A percentile compares a stretch with the other conserved stretches of the same genome.
phyloP scores from a whole-genome alignment of 2,797 vertebrate genomes.

The Gephyroberyx darwinii region DNA sequence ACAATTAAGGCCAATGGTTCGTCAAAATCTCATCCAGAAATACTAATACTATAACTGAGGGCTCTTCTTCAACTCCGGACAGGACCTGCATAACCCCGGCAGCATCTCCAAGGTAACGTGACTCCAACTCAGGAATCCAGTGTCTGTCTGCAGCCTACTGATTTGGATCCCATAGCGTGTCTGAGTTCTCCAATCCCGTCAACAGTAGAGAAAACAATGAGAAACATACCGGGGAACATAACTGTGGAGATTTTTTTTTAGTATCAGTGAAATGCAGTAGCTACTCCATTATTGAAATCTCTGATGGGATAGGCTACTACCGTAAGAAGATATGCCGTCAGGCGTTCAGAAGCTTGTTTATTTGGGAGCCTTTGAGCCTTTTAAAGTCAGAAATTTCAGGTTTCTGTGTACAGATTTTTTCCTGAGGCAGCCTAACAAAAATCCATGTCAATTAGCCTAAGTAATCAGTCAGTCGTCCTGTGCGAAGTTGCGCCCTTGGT shows the following conservation, averaged over 20 bases:
- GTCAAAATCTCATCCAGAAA: conserved; percentile 50
- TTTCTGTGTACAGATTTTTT: not conserved
- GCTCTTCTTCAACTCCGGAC: conserved; percentile 56
- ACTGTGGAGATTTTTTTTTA: too few species aligned
- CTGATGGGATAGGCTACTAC: too few species aligned
- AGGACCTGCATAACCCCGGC: conserved; percentile 32
- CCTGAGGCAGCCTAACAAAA: conserved; percentile 3
- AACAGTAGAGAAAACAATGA: too few species aligned
- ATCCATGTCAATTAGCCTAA: conserved; percentile 26
- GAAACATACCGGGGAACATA: too few species aligned
- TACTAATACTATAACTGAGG: conserved; percentile 52
- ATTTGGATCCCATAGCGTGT: conserved; percentile 40
- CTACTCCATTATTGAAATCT: too few species aligned
- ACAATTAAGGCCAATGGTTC: conserved; percentile 4
- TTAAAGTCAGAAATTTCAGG: not conserved
- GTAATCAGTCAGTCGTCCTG: conserved; percentile 6
- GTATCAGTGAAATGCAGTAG: too few species aligned
- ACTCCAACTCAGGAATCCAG: conserved; percentile 67
- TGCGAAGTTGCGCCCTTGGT: not conserved
- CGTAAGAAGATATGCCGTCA: too few species aligned
- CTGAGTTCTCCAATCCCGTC: too few species aligned
- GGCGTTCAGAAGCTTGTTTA: not conserved
- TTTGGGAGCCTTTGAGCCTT: not conserved
- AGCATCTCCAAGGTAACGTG: conserved; percentile 74
- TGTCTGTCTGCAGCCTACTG: conserved; percentile 45